Conservation (phyloP, 2,888 invertebrate species). For the Gari tellinella region DNA sequence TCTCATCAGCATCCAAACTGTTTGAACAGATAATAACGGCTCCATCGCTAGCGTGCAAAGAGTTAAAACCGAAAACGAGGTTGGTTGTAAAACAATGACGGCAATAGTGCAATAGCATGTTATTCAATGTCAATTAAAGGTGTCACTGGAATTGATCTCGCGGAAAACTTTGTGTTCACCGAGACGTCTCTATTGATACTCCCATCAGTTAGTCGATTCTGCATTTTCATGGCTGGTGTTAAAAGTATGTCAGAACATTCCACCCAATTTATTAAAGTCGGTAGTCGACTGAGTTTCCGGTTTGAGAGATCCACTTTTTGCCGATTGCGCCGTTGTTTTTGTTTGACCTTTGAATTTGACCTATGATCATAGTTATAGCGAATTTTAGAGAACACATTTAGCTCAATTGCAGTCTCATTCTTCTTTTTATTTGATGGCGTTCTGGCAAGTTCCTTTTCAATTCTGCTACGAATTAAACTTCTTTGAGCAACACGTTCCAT, state of each 20-base stretch:
- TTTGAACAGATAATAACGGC: too few relatives aligned
- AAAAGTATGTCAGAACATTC: conserved; percentile 32
- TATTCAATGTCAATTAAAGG: too few relatives aligned
- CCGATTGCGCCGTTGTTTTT: conserved; percentile 20
- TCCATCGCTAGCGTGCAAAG: too few relatives aligned
- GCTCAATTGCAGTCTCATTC: conserved; percentile 28
- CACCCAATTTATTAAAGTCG: conserved; percentile 57
- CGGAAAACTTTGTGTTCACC: too few relatives aligned
- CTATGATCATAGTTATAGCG: conserved; percentile 37
- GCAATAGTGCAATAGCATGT: too few relatives aligned
- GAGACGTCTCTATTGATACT: too few relatives aligned
- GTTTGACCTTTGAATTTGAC: conserved; percentile 27
- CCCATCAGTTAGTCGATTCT: conserved; percentile 4
- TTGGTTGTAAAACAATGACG: too few relatives aligned
- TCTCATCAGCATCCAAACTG: too few relatives aligned
- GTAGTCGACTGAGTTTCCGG: conserved; percentile 26
- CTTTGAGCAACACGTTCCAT: conserved; percentile 34
- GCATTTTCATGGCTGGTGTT: conserved; percentile 56
- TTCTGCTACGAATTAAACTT: conserved; percentile 20
- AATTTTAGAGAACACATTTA: conserved; percentile 31
- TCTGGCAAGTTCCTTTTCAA: neutral
- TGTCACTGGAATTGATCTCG: too few relatives aligned
- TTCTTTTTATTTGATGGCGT: conserved; percentile 7
- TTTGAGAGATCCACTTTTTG: conserved; percentile 22
- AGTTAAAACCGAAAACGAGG: too few relatives aligned